Evolutionary conservation across 2,888 invertebrate genomes (phyloP).

Genomic region (Nemotelus nigrinus): DNA sequence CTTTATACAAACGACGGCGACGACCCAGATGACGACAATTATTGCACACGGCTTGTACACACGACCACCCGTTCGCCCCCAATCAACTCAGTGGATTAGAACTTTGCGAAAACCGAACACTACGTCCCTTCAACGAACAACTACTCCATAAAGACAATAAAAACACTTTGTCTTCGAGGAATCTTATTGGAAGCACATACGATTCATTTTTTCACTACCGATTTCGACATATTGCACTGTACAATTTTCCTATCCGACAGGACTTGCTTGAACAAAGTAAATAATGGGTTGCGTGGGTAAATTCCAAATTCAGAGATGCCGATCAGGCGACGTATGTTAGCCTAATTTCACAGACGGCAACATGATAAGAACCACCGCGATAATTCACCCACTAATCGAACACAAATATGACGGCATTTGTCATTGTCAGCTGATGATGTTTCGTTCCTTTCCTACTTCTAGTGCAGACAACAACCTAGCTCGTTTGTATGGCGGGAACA

Average conservation of each 20-base stretch:
- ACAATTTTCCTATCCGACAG: too few relatives aligned
- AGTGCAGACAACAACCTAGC: too few relatives aligned
- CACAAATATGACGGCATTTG: background rate
- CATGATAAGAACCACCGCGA: slow-evolving; percentile 18
- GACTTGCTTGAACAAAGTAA: too few relatives aligned
- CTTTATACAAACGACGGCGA: slow-evolving; percentile 15
- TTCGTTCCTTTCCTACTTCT: background rate
- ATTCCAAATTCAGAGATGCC: background rate
- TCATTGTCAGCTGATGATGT: background rate
- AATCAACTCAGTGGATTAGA: background rate
- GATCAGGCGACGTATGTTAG: background rate
- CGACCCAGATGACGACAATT: background rate
- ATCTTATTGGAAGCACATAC: too few relatives aligned
- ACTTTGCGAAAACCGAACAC: too few relatives aligned
- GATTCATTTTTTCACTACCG: too few relatives aligned
- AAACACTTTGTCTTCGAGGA: too few relatives aligned
- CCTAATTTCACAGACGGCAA: background rate
- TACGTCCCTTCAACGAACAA: too few relatives aligned
- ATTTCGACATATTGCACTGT: too few relatives aligned
- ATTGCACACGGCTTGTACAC: slow-evolving; percentile 40
- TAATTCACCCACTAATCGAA: background rate
- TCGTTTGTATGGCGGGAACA: background rate
- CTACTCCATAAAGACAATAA: too few relatives aligned
- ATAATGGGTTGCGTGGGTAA: too few relatives aligned
- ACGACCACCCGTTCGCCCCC: background rate